Evolutionary conservation across 2,797 vertebrate genomes (phyloP).

Genomic region (Spinibarbus caldwelli): DNA sequence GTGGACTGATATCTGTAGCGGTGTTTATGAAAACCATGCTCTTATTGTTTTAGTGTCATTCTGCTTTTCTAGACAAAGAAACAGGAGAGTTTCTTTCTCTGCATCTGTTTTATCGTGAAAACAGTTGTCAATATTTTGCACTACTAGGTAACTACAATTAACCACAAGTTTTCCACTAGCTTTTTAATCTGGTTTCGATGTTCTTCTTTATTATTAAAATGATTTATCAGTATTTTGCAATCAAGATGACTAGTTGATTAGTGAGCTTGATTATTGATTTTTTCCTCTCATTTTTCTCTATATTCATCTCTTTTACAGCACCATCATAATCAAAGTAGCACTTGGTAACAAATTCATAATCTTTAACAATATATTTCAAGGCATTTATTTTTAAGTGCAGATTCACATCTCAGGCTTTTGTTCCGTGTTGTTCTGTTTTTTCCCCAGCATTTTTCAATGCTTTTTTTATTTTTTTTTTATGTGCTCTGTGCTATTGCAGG

Average conservation of each 20-base stretch:
- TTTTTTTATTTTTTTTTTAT: too few relatives aligned
- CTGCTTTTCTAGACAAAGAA: too few relatives aligned
- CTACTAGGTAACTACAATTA: neutral
- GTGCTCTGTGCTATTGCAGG: too few relatives aligned
- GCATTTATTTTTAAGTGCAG: neutral
- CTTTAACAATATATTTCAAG: neutral
- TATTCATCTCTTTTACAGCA: neutral
- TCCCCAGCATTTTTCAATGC: too few relatives aligned
- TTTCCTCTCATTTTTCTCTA: neutral
- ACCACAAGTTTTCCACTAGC: neutral
- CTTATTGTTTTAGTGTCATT: neutral
- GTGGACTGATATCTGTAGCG: neutral
- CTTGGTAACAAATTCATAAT: neutral
- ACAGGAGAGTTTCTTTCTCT: neutral
- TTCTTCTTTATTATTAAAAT: neutral
- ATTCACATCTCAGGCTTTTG: too few relatives aligned
- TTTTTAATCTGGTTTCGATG: neutral
- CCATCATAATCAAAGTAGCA: neutral
- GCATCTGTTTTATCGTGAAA: neutral
- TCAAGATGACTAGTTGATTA: neutral
- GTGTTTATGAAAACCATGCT: neutral
- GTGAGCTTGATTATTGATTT: too few relatives aligned
- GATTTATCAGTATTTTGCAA: neutral
- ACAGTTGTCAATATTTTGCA: neutral
- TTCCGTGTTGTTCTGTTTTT: too few relatives aligned